Evolutionary conservation across 2,888 invertebrate genomes (phyloP).

Genomic region (Papilio elwesi): DNA sequence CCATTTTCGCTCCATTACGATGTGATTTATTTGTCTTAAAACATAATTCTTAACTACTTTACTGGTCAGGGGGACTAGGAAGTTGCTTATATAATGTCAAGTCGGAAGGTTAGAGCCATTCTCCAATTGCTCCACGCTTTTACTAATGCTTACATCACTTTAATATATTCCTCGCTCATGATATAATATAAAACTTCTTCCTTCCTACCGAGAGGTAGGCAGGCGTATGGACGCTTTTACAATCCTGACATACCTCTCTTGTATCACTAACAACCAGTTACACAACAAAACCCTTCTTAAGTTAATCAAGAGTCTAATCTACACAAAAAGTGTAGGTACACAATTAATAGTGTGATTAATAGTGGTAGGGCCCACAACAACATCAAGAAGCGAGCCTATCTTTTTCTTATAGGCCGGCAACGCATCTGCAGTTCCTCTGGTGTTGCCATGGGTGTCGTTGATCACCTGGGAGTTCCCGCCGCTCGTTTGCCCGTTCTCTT

Average conservation of each 20-base stretch:
- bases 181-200: conserved; percentile 7
- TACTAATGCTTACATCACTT: conserved; percentile 22
- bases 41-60: conserved; percentile 11
- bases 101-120: conserved; percentile 20
- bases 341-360: too few species aligned
- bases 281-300: too few species aligned
- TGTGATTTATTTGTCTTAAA: conserved; percentile 17
- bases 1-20: neutral
- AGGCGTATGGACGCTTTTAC: neutral
- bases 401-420: too few species aligned
- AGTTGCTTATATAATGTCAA: conserved; percentile 17
- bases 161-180: conserved; percentile 24
- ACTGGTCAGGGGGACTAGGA: conserved; percentile 1
- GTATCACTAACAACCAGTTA: too few species aligned
- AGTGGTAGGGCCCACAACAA: too few species aligned
- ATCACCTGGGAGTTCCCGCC: too few species aligned
- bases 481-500: too few species aligned
- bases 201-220: neutral
- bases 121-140: conserved; percentile 23
- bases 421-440: too few species aligned
- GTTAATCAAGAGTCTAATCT: too few species aligned
- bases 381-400: too few species aligned
- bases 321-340: too few species aligned
- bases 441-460: too few species aligned
- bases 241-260: neutral